These are phyloP conservation scores for Temnothorax rugatulus DNA, from an alignment of 2,888 invertebrate genomes.

Conservation along the genomic window DNA sequence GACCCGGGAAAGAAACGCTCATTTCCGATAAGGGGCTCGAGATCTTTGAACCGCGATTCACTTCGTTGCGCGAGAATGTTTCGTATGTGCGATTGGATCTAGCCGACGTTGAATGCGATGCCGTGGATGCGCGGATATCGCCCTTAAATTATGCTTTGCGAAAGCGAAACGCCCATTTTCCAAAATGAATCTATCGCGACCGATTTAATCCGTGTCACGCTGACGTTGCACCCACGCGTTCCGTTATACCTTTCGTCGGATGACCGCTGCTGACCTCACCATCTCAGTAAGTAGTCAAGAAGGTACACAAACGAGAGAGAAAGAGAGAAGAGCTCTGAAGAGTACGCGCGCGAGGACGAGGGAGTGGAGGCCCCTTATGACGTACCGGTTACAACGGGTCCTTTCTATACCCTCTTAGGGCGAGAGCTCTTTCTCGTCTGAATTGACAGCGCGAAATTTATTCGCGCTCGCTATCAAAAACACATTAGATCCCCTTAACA, in stretches of 20 bases:
- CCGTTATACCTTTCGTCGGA: constrained; percentile 78
- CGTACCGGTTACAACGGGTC: constrained; percentile 63
- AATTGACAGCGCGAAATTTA: constrained; percentile 28
- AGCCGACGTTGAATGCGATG: constrained; percentile 5
- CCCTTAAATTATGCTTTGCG: constrained; percentile 25
- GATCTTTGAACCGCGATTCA: constrained; percentile 42
- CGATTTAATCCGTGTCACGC: constrained; percentile 80
- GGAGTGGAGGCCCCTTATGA: constrained; percentile 65
- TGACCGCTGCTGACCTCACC: constrained; percentile 81
- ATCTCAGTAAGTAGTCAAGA: constrained; percentile 69
- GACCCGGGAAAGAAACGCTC: constrained; percentile 28
- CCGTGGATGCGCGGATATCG: neutral
- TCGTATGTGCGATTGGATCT: constrained; percentile 10
- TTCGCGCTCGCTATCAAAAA: constrained; percentile 40
- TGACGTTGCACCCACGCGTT: constrained; percentile 81
- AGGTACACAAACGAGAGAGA: constrained; percentile 55
- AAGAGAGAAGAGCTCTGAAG: constrained; percentile 29
- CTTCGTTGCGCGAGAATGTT: constrained; percentile 19
- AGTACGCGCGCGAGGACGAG: constrained; percentile 43
- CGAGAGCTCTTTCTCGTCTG: constrained; percentile 44
- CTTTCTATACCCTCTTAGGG: constrained; percentile 66
- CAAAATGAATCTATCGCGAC: constrained; percentile 70
- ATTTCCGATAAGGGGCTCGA: constrained; percentile 42
- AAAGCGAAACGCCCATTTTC: constrained; percentile 34
- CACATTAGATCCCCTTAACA: constrained; percentile 8